Base-by-base conservation (phyloP, 2,888 invertebrate genomes). In the Melanchra persicariae region DNA sequence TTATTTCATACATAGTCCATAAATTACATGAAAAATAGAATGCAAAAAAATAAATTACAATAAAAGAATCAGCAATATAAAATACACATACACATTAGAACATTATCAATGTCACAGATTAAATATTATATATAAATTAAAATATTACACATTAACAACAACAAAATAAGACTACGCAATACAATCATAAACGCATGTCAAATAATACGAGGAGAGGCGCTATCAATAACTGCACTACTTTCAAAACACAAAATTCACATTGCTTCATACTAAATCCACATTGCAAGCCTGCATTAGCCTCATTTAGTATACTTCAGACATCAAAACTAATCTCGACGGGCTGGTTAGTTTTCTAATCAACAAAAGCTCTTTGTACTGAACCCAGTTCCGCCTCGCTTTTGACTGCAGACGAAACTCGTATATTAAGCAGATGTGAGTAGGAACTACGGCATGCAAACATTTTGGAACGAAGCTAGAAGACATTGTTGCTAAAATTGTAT, bases 281-380 rank as follows among this genome's bases (percentile, higher is more conserved):
- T 45, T 51, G 12, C 57, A 51, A 61, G 19, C 34, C 45, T 4
- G 15, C 45, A 70, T 73, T 69, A 64, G 49, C 22, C 64, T 60
- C 64, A 70, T 71, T 75, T 49, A 22, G 34, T 60, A 24, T 58
- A 62, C 63, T 47, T 24, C 54, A 47, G 19, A 73, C 63, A 59
- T 63, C 65, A 54, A 68, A 81, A 63, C 77, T 77, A 79, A 81
- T 81, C 74, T 70, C 77, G 58, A 43, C 26, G 9, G 34, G 37
- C 57, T 64, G 45, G 52, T 71, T 79, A 67, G 57, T 65, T 79
- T 82, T 67, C 82, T 75, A 81, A 82, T 82, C 82, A 72, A 79
- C 71, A 61, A 75, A 77, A 55, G 79, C 71, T 61, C 79, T 81
- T 75, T 79, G 75, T 69, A 24, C 49, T 19, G 62, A 63, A 62